A percentile compares a stretch with the other conserved stretches of the same genome.
Conservation (phyloP, 1,140 invertebrate genomes). For the Bombus superbus region DNA sequence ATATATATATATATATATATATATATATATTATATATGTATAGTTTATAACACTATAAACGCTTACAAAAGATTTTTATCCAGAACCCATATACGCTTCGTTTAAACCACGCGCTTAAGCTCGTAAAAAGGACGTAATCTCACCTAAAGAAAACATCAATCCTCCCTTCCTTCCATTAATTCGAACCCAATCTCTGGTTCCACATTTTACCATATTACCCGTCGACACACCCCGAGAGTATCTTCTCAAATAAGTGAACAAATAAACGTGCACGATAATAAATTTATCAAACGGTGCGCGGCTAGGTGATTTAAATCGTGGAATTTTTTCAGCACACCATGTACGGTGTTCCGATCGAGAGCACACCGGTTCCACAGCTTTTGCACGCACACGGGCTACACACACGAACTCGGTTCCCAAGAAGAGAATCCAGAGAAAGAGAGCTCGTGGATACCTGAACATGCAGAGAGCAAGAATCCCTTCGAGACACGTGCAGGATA, state of each 20-base stretch:
- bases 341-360: constrained; percentile 31
- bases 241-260: neutral
- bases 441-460: constrained; percentile 1
- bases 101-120: too few relatives aligned
- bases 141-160: neutral
- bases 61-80: too few relatives aligned
- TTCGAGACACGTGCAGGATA: constrained; percentile 66
- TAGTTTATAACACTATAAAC: too few relatives aligned
- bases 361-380: constrained; percentile 30
- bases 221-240: neutral
- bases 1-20: too few relatives aligned
- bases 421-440: too few relatives aligned
- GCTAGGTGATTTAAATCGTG: constrained; percentile 22
- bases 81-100: too few relatives aligned
- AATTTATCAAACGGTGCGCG: constrained; percentile 8
- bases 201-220: neutral
- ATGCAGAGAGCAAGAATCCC: constrained; percentile 8
- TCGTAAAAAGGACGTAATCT: too few relatives aligned
- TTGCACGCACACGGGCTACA: neutral
- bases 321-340: constrained; percentile 35
- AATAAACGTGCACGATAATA: neutral
- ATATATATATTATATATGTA: too few relatives aligned
- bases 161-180: neutral
- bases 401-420: neutral
- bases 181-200: neutral